Evolutionary conservation across 2,113 vertebrate genomes (phyloP), one percentile per base, ranked within the genome.

Genomic region (Cyphotilapia sp.): DNA sequence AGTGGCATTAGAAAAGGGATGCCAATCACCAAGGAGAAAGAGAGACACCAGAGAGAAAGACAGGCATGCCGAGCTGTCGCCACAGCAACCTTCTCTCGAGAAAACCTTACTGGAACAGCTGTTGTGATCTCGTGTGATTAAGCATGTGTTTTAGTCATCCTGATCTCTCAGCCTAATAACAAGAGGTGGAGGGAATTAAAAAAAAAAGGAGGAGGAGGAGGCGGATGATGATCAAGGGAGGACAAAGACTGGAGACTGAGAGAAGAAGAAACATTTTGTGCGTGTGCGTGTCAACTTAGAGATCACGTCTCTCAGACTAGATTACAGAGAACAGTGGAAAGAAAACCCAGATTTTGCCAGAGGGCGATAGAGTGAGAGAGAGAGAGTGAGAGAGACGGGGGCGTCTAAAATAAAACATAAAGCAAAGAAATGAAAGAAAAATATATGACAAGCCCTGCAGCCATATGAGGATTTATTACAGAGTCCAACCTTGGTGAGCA

Each of bases 121-220:
- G 93, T 94, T 94, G 93, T 88, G 89, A 92, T 93, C 83, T 87
- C 49, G 63, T 83, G 87, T 92, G 94, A 95, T 95, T 95, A 91
- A 94, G 90, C 93, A 93, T 95, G 91, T 95, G 93, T 94, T 95
- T 95, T 88, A 92, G 93, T 92, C 91, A 92, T 90, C 14, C 49
- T 86, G 86, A 93, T 83, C 88, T 89, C 88, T 90, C 78, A 54
- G 87, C 40, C 84, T 86, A 81, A 92, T 80, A 86, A 85, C 61
- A 88, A 86, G 81, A 88, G 80, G 80, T 78, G 87, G 59, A 88
- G 57, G 51, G 63, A 56, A 19, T 16, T 22, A 22, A 53, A 69
- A 45, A 63, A 82, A 22, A 33, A 22, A 5, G 33, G 8, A 80
- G 56, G 10, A 54, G 22, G 11, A 59, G 33, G 27, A 22, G 11